Evolutionary conservation across 35 echinoderm and acorn worm species (phyloP).

Genomic region (Stichopus chloronotus): DNA sequence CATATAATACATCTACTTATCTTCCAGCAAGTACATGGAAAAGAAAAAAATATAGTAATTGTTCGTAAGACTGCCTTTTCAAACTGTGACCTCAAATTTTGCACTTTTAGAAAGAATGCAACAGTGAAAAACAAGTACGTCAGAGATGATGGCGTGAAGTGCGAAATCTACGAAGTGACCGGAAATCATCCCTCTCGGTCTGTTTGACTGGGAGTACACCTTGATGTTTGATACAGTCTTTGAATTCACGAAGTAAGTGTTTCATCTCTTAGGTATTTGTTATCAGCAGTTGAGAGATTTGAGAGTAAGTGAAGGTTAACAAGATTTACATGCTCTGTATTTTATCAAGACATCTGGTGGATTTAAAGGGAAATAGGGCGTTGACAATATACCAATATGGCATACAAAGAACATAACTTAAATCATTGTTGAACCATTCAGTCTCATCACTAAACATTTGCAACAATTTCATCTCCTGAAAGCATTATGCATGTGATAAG

Average conservation of each 20-base stretch:
- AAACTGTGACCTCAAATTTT: no score
- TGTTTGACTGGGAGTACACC: constrained; percentile 52
- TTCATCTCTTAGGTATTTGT: background rate
- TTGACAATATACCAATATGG: no score
- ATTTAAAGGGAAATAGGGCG: no score
- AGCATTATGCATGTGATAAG: no score
- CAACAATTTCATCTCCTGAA: no score
- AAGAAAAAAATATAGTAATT: no score
- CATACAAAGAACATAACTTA: no score
- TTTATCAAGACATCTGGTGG: background rate
- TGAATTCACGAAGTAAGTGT: constrained; percentile 37
- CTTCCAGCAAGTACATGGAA: no score
- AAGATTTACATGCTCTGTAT: background rate
- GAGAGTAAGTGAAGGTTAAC: background rate
- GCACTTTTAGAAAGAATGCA: background rate
- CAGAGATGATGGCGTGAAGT: background rate
- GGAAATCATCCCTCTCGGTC: constrained; percentile 25
- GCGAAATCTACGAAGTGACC: constrained; percentile 27
- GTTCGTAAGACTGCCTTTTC: no score
- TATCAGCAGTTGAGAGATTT: background rate
- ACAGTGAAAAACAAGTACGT: background rate
- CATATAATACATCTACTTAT: no score
- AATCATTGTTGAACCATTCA: no score
- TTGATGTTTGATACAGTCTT: constrained; percentile 31
- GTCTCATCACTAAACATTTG: no score